phyloP scores from a whole-genome alignment of 2,113 vertebrate genomes.

The Pedetes capensis region DNA sequence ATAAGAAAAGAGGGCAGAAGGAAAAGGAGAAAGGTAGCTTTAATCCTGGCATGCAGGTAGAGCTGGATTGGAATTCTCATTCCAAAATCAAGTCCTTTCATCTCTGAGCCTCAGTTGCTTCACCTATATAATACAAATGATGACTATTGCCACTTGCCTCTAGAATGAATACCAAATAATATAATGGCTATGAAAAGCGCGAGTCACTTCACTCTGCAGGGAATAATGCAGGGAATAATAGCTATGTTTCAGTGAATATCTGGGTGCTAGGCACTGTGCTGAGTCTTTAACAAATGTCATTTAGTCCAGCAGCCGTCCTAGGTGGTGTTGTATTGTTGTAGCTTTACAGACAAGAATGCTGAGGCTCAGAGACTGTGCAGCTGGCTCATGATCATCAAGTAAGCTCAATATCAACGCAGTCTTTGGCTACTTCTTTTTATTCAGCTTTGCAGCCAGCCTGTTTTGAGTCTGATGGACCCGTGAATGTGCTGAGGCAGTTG shows the following conservation, averaged over 20 bases:
- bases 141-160: neutral
- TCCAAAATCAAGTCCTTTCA: neutral
- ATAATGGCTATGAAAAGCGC: neutral
- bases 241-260: neutral
- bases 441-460: neutral
- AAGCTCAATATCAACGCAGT: neutral
- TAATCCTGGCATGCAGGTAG: neutral
- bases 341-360: neutral
- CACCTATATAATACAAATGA: neutral
- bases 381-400: neutral
- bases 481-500: neutral
- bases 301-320: neutral
- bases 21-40: neutral
- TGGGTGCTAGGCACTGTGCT: neutral
- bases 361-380: neutral
- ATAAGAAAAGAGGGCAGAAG: neutral
- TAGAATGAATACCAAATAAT: neutral
- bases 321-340: neutral
- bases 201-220: neutral
- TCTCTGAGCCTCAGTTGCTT: neutral
- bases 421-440: neutral
- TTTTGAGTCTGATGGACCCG: neutral
- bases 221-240: neutral
- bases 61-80: neutral
- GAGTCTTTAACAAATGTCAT: neutral